Percentiles rank a stretch among this genome's conserved stretches.
Conservation (phyloP, 2,888 invertebrate species). For the Caenorhabditis sp. region DNA sequence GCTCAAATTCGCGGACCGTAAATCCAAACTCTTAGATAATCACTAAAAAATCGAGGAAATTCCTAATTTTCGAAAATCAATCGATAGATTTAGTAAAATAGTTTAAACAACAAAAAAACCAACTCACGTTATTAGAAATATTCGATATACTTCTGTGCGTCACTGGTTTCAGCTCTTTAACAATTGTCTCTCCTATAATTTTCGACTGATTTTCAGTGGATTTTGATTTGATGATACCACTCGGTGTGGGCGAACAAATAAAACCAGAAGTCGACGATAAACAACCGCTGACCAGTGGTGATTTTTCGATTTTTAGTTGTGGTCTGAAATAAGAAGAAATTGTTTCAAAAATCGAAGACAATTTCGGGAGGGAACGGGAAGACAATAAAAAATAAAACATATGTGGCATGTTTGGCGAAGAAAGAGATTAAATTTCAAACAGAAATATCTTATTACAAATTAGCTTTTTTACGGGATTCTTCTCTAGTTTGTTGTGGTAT, state of each 20-base stretch:
- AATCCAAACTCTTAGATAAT: too few relatives aligned
- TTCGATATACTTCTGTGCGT: neutral
- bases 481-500: too few relatives aligned
- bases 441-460: conserved; percentile 1
- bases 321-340: neutral
- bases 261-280: neutral
- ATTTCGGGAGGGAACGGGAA: neutral
- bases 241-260: neutral
- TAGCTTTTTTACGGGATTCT: neutral
- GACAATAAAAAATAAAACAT: neutral
- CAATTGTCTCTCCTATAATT: neutral
- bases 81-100: too few relatives aligned
- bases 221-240: neutral
- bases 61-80: too few relatives aligned
- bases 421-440: neutral
- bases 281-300: neutral
- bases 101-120: neutral
- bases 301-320: neutral
- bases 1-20: too few relatives aligned
- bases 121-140: neutral
- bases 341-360: neutral
- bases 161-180: neutral
- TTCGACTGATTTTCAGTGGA: neutral
- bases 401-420: neutral
- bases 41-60: too few relatives aligned